Conservation (phyloP, 2,113 vertebrate genomes). For the Entelurus aequoreus region DNA sequence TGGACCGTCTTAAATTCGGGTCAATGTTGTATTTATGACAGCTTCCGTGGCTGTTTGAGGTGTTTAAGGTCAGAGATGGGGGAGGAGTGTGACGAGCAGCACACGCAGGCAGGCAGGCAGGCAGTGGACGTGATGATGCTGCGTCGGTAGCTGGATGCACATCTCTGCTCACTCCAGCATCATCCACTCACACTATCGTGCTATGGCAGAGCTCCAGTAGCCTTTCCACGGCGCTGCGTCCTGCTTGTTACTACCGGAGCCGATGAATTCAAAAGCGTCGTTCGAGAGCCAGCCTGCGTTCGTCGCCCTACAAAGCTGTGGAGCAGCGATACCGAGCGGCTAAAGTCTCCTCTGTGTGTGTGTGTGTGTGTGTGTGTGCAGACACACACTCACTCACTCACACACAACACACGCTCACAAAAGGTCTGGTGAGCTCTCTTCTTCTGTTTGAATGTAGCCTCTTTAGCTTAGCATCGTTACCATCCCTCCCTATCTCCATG, state of each 20-base stretch:
- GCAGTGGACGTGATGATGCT: conserved; percentile 61
- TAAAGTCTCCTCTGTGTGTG: conserved; percentile 13
- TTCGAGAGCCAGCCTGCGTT: conserved; percentile 48
- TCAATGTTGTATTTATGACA: too few relatives aligned
- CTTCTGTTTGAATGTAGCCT: conserved; percentile 52
- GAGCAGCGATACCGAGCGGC: conserved; percentile 49
- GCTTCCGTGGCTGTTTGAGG: too few relatives aligned
- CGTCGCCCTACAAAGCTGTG: conserved; percentile 35
- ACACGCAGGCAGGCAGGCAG: conserved; percentile 1
- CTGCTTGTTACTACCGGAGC: conserved; percentile 22
- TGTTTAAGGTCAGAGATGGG: conserved; percentile 4
- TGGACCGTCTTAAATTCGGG: too few relatives aligned
- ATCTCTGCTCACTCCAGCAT: conserved; percentile 47
- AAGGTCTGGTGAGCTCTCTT: conserved; percentile 57
- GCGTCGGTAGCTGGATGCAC: conserved; percentile 57
- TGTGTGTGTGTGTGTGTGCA: too few relatives aligned
- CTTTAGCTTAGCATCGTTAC: conserved; percentile 53
- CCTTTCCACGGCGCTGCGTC: conserved; percentile 30
- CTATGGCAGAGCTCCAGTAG: conserved; percentile 63
- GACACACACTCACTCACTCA: too few relatives aligned
- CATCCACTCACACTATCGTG: neutral
- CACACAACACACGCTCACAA: conserved; percentile 28
- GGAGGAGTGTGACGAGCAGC: conserved; percentile 25
- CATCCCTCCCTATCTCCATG: conserved; percentile 4
- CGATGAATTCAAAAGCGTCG: conserved; percentile 46